Evolutionary conservation across 1,140 invertebrate genomes (phyloP).

Genomic region (Calliopsis andreniformis): DNA sequence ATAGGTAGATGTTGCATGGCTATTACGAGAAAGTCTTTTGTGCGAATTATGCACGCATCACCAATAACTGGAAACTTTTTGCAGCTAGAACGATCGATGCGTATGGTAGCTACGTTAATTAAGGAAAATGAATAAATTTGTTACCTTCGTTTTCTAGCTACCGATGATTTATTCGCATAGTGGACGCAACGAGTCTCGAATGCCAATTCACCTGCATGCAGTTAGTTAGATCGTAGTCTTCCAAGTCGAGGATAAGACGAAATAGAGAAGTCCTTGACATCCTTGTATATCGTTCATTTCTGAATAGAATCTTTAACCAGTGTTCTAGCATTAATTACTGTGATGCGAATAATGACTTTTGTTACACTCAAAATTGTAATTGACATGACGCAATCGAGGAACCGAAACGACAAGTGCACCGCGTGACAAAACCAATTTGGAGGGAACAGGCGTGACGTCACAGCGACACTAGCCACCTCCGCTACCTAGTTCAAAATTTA

Average conservation of each 20-base stretch:
- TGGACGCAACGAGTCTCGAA: no score
- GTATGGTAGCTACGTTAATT: not conserved
- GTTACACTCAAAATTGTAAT: slow-evolving; percentile 6
- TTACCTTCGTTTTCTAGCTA: not conserved
- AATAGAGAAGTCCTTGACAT: no score
- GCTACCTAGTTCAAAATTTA: slow-evolving; percentile 15
- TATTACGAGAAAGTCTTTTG: slow-evolving; percentile 50
- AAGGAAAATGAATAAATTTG: not conserved
- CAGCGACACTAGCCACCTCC: slow-evolving; percentile 15
- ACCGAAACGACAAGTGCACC: slow-evolving; percentile 2
- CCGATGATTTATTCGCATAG: no score
- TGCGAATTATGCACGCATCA: not conserved
- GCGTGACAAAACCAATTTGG: slow-evolving; percentile 2
- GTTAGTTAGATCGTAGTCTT: no score
- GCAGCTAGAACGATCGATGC: not conserved
- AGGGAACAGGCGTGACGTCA: not conserved
- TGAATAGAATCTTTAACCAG: not conserved
- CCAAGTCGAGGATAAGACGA: no score
- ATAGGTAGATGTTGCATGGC: slow-evolving; percentile 2
- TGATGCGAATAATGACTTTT: not conserved
- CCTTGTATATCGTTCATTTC: no score
- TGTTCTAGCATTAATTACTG: slow-evolving; percentile 2
- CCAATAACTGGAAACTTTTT: not conserved
- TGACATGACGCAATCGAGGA: slow-evolving; percentile 4
- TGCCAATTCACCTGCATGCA: no score